Percentiles rank a stretch among this genome's conserved stretches.
Evolutionary conservation across 2,113 vertebrate genomes (phyloP).

Genomic region (Prochilodus magdalenae): DNA sequence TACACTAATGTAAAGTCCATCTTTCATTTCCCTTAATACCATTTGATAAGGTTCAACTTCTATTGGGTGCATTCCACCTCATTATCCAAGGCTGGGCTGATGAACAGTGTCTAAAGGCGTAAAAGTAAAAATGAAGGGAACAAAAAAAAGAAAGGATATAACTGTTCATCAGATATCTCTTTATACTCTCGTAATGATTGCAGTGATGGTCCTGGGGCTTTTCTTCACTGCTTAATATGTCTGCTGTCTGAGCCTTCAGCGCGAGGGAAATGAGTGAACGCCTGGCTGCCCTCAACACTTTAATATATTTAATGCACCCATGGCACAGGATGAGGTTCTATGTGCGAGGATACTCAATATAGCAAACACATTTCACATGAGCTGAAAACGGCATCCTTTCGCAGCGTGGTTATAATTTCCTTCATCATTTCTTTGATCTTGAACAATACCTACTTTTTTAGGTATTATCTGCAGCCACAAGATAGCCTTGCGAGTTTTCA

Average conservation of each 20-base stretch:
- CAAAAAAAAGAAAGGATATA: background rate
- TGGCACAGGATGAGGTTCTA: constrained; percentile 48
- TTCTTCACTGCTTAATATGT: constrained; percentile 44
- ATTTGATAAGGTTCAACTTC: background rate
- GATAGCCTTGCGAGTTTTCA: background rate
- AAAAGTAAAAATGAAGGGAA: constrained; percentile 10
- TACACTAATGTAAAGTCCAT: background rate
- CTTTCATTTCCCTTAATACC: background rate
- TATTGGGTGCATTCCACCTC: background rate
- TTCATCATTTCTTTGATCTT: background rate
- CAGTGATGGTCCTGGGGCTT: constrained; percentile 57
- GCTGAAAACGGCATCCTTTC: background rate
- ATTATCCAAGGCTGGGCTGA: background rate
- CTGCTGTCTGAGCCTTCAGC: background rate
- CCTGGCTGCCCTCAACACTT: constrained; percentile 66
- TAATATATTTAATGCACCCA: constrained; percentile 72
- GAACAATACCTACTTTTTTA: background rate
- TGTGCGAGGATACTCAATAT: no score
- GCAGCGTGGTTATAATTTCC: background rate
- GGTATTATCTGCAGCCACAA: background rate
- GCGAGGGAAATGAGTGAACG: constrained; percentile 67
- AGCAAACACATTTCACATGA: background rate
- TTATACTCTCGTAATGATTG: constrained; percentile 58
- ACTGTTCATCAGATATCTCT: constrained; percentile 50
- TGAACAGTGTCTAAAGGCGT: background rate